These are phyloP conservation scores for Drosophila orena DNA, from an alignment of 1,140 invertebrate species.

Conservation along the genomic window DNA sequence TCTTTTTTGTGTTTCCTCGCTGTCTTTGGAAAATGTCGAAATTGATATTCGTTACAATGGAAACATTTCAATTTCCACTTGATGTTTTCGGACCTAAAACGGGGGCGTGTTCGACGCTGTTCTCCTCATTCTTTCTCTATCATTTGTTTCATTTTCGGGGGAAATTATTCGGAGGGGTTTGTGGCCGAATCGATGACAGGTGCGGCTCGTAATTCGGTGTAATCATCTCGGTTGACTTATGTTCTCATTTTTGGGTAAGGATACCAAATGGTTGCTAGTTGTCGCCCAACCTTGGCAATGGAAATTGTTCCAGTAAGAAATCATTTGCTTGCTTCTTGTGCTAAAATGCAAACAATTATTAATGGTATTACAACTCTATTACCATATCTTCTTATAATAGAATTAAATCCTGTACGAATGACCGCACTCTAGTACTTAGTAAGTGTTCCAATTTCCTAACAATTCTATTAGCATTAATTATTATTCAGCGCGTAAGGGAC, in stretches of 20 bases:
- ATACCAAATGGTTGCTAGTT: neutral
- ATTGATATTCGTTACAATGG: conserved; percentile 75
- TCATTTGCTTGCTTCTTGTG: neutral
- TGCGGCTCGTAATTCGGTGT: conserved; percentile 50
- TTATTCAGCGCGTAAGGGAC: conserved; percentile 62
- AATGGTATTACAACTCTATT: no score
- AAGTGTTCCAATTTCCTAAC: conserved; percentile 46
- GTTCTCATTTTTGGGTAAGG: conserved; percentile 12
- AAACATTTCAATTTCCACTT: conserved; percentile 81
- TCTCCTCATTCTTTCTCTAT: conserved; percentile 1
- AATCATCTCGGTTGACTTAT: conserved; percentile 31
- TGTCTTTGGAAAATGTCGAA: conserved; percentile 69
- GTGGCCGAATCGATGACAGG: conserved; percentile 52
- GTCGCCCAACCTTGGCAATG: no score
- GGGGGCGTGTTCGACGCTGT: conserved; percentile 45
- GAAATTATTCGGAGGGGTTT: conserved; percentile 24
- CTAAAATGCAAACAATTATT: no score
- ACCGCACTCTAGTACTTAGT: neutral
- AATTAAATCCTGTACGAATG: neutral
- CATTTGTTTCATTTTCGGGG: conserved; percentile 40
- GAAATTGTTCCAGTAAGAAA: neutral
- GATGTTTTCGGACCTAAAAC: conserved; percentile 40
- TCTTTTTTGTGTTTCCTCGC: conserved; percentile 14
- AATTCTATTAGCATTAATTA: conserved; percentile 81
- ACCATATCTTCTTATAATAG: neutral